Evolutionary conservation across 1,140 invertebrate genomes (phyloP).

Genomic region (Stratiolaelaps scimitus): DNA sequence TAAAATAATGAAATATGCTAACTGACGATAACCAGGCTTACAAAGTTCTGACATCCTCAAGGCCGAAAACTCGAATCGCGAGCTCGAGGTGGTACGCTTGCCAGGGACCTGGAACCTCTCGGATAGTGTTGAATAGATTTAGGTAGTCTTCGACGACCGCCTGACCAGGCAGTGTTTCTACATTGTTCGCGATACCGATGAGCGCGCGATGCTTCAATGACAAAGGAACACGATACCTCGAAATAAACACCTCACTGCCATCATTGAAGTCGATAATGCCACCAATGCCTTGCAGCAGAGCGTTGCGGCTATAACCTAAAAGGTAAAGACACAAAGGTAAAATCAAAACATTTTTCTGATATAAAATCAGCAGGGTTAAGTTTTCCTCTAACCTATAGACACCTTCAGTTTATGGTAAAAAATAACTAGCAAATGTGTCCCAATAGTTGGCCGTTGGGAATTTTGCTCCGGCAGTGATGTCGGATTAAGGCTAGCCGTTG

Average conservation of each 20-base stretch:
- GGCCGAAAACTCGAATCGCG: background rate
- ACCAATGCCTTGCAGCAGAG: background rate
- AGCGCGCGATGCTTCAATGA: background rate
- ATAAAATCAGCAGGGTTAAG: too few relatives aligned
- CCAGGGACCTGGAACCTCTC: constrained; percentile 6
- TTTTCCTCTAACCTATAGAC: too few relatives aligned
- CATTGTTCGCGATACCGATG: background rate
- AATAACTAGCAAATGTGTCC: too few relatives aligned
- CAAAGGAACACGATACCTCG: background rate
- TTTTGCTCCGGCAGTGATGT: too few relatives aligned
- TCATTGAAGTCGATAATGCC: background rate
- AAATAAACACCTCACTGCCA: constrained; percentile 1
- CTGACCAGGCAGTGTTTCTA: background rate
- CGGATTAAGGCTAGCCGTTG: too few relatives aligned
- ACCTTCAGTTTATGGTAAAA: too few relatives aligned
- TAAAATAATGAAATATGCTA: too few relatives aligned
- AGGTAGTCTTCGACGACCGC: background rate
- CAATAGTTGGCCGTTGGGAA: too few relatives aligned
- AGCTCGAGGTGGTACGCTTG: constrained; percentile 1
- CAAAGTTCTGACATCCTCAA: background rate
- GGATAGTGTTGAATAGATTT: background rate
- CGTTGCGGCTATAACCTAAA: background rate
- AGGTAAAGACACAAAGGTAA: too few relatives aligned
- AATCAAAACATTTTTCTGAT: too few relatives aligned
- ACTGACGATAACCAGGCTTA: too few relatives aligned